Evolutionary conservation across 2,797 vertebrate genomes (phyloP).

Genomic region (Lacerta viridis): DNA sequence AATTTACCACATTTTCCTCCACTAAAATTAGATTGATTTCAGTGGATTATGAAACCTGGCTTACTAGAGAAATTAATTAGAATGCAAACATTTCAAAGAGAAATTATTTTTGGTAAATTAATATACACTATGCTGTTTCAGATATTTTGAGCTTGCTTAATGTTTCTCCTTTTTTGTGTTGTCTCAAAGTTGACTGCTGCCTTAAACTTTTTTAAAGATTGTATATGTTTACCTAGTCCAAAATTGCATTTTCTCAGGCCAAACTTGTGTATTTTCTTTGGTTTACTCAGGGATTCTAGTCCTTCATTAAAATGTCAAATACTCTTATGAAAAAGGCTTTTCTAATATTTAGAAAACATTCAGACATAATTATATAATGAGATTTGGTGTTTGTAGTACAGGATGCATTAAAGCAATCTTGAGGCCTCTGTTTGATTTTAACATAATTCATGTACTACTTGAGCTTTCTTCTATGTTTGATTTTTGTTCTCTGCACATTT

Average conservation of each 20-base stretch:
- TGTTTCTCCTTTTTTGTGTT: conserved; percentile 60
- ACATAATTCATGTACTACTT: conserved; percentile 56
- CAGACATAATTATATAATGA: conserved; percentile 65
- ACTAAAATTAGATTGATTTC: conserved; percentile 6
- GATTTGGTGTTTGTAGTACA: conserved; percentile 63
- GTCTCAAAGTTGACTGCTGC: conserved; percentile 67
- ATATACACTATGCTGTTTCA: conserved; percentile 33
- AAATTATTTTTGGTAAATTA: conserved; percentile 57
- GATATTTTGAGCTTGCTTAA: conserved; percentile 53
- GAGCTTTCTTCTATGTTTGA: conserved; percentile 65
- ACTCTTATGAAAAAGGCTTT: conserved; percentile 79
- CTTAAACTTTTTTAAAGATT: conserved; percentile 69
- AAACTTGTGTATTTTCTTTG: conserved; percentile 80
- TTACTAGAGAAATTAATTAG: conserved; percentile 1
- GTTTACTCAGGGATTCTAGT: conserved; percentile 86
- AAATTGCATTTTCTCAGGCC: conserved; percentile 76
- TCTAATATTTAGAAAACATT: conserved; percentile 81
- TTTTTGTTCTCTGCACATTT: conserved; percentile 47
- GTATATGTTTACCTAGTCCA: conserved; percentile 39
- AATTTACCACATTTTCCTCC: conserved; percentile 44
- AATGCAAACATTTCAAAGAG: conserved; percentile 42
- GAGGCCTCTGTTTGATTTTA: conserved; percentile 59
- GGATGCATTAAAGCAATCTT: conserved; percentile 59
- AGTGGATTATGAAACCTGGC: not conserved
- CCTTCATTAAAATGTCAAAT: conserved; percentile 81